Conservation (phyloP, 2,797 vertebrate species). For the Apogon hyalosoma region DNA sequence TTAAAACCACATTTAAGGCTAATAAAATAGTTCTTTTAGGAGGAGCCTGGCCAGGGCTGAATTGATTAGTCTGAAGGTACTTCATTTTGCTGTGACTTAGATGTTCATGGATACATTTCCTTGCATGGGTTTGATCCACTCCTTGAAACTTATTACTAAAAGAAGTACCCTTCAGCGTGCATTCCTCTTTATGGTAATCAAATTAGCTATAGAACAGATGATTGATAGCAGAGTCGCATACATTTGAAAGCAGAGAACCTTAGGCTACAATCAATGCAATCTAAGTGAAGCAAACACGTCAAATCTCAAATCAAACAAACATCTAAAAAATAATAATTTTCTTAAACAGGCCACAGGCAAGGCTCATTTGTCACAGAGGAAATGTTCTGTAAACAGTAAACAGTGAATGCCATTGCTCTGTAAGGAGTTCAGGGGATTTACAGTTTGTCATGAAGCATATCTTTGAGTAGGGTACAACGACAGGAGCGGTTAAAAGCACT, state of each 20-base stretch:
- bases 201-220: conserved; percentile 32
- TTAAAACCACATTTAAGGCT: conserved; percentile 14
- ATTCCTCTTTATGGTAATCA: conserved; percentile 36
- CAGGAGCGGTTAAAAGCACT: conserved; percentile 41
- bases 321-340: conserved; percentile 24
- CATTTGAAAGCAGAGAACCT: conserved; percentile 27
- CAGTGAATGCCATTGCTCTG: conserved; percentile 18
- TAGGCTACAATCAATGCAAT: conserved; percentile 49
- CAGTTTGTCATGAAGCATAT: conserved; percentile 37
- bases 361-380: conserved; percentile 48
- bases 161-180: conserved; percentile 13
- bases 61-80: conserved; percentile 3
- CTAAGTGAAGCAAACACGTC: conserved; percentile 47
- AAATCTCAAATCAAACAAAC: conserved; percentile 34
- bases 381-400: conserved; percentile 12
- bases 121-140: neutral
- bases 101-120: conserved; percentile 12
- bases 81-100: neutral
- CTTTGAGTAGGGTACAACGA: conserved; percentile 19
- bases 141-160: conserved; percentile 9
- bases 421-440: conserved; percentile 48
- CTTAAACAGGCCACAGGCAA: conserved; percentile 14
- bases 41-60: neutral
- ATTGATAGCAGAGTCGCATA: conserved; percentile 54
- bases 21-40: conserved; percentile 20